phyloP scores from a whole-genome alignment of 2,888 invertebrate species.

The Coecobrya sp. region DNA sequence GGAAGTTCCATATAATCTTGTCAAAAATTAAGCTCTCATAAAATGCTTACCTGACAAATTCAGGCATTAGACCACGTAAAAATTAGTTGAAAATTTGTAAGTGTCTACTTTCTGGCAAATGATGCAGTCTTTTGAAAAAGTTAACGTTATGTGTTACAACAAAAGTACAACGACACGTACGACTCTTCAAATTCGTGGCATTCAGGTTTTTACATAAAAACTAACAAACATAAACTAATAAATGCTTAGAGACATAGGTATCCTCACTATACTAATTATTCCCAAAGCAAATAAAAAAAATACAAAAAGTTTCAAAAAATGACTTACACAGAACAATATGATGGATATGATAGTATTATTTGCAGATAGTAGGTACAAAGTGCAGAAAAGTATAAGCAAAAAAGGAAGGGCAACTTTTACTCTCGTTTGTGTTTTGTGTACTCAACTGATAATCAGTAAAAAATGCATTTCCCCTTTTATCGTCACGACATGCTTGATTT shows the following conservation, averaged over 20 bases:
- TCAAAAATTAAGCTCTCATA: slow-evolving; percentile 25
- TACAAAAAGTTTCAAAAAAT: not conserved
- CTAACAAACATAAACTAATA: not conserved
- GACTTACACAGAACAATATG: not conserved
- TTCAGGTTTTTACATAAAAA: not conserved
- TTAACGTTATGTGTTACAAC: too few species aligned
- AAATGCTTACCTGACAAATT: slow-evolving; percentile 20
- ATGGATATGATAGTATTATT: not conserved
- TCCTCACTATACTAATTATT: not conserved
- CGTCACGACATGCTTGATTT: slow-evolving; percentile 36
- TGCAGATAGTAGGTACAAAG: not conserved
- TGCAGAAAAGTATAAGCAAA: slow-evolving; percentile 53
- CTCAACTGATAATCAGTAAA: slow-evolving; percentile 59
- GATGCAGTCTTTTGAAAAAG: not conserved
- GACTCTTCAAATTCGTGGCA: not conserved
- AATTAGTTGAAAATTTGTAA: slow-evolving; percentile 15
- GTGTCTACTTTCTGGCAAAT: not conserved
- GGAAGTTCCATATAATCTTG: slow-evolving; percentile 26
- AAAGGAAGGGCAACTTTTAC: slow-evolving; percentile 62
- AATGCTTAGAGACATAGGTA: not conserved
- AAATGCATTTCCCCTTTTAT: slow-evolving; percentile 61
- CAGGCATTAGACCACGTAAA: not conserved
- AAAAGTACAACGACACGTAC: too few species aligned
- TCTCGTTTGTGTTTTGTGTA: slow-evolving; percentile 71
- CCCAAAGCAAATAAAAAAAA: not conserved